Conservation (phyloP, 37 sponge, comb jelly and placozoan species). For the Amphimedon queenslandica region DNA sequence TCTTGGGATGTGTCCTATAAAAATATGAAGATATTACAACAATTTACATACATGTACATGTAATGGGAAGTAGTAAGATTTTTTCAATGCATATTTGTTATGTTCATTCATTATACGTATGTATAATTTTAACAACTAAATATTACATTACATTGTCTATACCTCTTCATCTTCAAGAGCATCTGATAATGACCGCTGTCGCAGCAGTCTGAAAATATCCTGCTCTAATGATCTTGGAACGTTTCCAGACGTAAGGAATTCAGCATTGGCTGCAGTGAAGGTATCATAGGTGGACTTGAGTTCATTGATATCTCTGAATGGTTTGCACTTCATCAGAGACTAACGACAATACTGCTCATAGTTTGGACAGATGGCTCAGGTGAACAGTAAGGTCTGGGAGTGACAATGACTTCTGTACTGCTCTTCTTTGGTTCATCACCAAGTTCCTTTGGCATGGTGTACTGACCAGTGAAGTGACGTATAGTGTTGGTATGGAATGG, state of each 20-base stretch:
- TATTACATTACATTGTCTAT: no score
- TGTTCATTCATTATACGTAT: no score
- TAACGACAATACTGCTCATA: conserved; percentile 48
- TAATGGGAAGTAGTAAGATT: no score
- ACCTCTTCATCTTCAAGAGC: neutral
- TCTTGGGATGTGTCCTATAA: conserved; percentile 17
- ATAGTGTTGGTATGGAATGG: neutral
- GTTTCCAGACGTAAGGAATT: conserved; percentile 33
- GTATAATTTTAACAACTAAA: no score
- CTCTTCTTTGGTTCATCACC: conserved; percentile 1
- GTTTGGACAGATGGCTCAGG: conserved; percentile 47
- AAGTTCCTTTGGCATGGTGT: conserved; percentile 23
- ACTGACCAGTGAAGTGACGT: conserved; percentile 5
- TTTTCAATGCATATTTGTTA: no score
- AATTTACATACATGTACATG: no score
- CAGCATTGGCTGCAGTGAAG: conserved; percentile 30
- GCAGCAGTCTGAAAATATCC: conserved; percentile 38
- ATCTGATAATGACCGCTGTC: neutral
- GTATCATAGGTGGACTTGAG: conserved; percentile 9
- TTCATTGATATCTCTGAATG: conserved; percentile 6
- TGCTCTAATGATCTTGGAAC: conserved; percentile 37
- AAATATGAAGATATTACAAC: neutral
- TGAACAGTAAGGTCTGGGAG: conserved; percentile 22
- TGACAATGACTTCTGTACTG: conserved; percentile 16
- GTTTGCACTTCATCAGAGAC: conserved; percentile 18